Conservation (phyloP, 2,797 vertebrate genomes). For the Hafferia zeledoni region DNA sequence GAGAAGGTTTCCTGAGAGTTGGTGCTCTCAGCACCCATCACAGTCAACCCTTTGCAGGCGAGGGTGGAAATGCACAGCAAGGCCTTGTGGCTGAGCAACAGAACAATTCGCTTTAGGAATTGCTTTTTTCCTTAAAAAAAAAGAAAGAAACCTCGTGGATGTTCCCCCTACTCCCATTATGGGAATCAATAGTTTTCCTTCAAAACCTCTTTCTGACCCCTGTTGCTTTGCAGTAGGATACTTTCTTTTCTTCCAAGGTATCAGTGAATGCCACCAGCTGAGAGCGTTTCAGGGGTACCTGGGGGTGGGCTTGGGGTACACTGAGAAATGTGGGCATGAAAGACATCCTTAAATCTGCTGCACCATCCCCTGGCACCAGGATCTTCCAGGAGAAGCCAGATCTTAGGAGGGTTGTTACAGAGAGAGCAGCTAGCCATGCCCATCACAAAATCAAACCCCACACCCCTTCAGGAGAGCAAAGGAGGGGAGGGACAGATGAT, state of each 20-base stretch:
- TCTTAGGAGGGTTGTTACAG: not conserved
- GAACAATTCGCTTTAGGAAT: not conserved
- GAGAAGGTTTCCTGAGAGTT: not conserved
- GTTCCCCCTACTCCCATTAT: not conserved
- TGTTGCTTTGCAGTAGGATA: not conserved
- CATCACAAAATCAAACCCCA: not conserved
- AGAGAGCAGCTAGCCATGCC: not conserved
- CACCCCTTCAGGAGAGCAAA: not conserved
- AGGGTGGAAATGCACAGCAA: not conserved
- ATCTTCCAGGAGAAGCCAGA: not conserved
- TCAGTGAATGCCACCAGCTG: constrained; percentile 9
- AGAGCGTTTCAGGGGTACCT: not conserved
- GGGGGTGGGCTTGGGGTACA: not conserved
- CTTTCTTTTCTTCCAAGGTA: not conserved
- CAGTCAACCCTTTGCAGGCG: not conserved
- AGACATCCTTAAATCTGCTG: not conserved
- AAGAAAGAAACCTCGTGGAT: accelerated
- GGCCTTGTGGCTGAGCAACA: not conserved
- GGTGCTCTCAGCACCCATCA: not conserved
- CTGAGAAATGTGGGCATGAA: not conserved
- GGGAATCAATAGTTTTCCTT: not conserved
- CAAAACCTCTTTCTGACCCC: not conserved
- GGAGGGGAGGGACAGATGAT: not conserved
- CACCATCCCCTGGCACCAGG: not conserved
- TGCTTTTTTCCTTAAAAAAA: not conserved